Conservation (phyloP, 2,888 invertebrate genomes). For the Autographa gamma region DNA sequence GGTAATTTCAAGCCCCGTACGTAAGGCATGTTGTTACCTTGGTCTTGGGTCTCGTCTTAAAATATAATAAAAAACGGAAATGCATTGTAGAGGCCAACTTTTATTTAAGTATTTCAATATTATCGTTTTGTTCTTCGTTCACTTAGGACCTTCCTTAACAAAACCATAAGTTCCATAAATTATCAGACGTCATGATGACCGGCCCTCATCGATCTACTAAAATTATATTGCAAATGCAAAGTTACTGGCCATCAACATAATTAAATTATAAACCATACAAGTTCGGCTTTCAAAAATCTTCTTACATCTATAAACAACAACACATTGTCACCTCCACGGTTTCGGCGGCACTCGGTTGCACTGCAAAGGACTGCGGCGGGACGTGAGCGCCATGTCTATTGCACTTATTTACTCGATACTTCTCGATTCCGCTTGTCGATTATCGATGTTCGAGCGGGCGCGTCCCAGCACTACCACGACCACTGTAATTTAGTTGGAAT, state of each 20-base stretch:
- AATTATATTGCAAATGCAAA: too few species aligned
- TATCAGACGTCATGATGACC: too few species aligned
- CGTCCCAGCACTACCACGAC: constrained; percentile 32
- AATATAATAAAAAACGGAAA: too few species aligned
- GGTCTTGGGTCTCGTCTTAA: too few species aligned
- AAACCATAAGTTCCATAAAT: too few species aligned
- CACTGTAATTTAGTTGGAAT: constrained; percentile 7
- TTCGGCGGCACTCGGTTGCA: constrained; percentile 61
- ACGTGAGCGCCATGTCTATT: constrained; percentile 77
- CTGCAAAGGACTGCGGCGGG: constrained; percentile 69
- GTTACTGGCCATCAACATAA: background rate
- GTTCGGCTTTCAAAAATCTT: constrained; percentile 10
- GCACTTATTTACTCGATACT: constrained; percentile 75
- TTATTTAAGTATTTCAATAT: too few species aligned
- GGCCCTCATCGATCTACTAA: too few species aligned
- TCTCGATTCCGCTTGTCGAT: constrained; percentile 69
- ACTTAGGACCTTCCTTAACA: too few species aligned
- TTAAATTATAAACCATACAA: background rate
- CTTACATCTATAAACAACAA: constrained; percentile 42
- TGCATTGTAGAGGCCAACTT: too few species aligned
- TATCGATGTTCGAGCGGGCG: constrained; percentile 67
- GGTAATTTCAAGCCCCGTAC: too few species aligned
- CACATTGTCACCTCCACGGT: constrained; percentile 46
- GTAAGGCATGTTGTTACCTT: too few species aligned
- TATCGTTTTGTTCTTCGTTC: too few species aligned